Evolutionary conservation across 2,888 invertebrate genomes (phyloP), one percentile per base, ranked within the genome.

Genomic region (Yponomeuta sedellus): DNA sequence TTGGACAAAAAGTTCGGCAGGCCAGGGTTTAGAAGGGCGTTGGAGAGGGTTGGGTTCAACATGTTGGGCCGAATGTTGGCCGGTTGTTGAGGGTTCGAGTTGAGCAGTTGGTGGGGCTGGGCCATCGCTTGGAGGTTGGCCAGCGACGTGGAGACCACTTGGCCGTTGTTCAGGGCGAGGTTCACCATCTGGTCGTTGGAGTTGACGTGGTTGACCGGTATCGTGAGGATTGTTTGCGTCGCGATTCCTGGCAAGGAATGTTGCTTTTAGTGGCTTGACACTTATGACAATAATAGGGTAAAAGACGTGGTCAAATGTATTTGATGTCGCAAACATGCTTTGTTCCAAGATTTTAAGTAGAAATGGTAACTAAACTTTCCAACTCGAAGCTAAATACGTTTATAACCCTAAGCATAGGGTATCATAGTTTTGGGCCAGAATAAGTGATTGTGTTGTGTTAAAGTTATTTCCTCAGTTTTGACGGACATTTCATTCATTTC

Each of bases 181-280:
- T 97, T 95, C 39, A 95, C 95, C 94, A 95, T 95, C 75, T 93
- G 93, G 73, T 93, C 93, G 80, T 92, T 93, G 64, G 94, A 93
- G 89, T 96, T 96, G 72, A 97, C 96, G 89, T 97, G 96, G 88
- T 96, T 97, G 69, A 98, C 97, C 66, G 98, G 98, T 81, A 98
- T 98, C 72, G 98, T 98, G 75, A 98, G 92, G 80, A 98, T 97
- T 77, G 98, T 98, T 91, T 98, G 98, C 65, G 98, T 96, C 66
- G 97, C 97, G 81, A 98, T 95, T 74, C 98, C 98, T 98, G 88
- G 61, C 77, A 75, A 68, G 72, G 67, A 72, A 70, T 56, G 44
- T 1, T 8, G n/a, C 19, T 12, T 4, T 62, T 39, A 16, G 34
- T 34, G 34, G 34, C 8, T 34, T 34, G 10, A 8, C 6, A 34